Base-by-base conservation (phyloP, 2,888 invertebrate species). In the Mellilla xanthometata region DNA sequence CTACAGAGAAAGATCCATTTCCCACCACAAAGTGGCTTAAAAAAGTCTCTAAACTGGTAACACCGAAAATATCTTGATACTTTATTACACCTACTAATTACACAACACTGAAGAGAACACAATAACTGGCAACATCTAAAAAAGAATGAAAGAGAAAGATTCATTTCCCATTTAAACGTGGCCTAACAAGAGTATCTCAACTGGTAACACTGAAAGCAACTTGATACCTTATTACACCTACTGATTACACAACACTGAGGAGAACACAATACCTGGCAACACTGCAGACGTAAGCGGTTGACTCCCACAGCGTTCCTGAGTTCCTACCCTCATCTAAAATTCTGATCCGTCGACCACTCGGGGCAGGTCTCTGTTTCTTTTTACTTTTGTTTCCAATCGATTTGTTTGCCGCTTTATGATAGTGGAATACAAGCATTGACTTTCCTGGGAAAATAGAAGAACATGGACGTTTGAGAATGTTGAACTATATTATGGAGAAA, bases 321-420 rank as follows among this genome's bases (percentile, higher is more conserved):
- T 22, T 36, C 26, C 27, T 28, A 15, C 13, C 28, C 49, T 51
- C 49, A 57, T 57, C 51, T 57, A 49, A 53, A 57, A 54, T 57
- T 57, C 57, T 10, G 47, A 54, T 57, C 40, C n/a, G 52, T 36
- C 46, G 35, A 38, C 42, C 54, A 51, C 54, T 56, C 44, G 49
- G 48, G 48, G 33, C 49, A 15, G 45, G 36, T 29, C 41, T 38
- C n/a, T n/a, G n/a, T 12, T 8, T 40, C 44, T 46, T 52, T 50
- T 54, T 43, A 47, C 29, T 41, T 49, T 22, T 45, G 34, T 40
- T 39, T 39, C 13, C 19, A 27, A 40, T 48, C 33, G 24, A 36
- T 47, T 34, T 29, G 39, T 23, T 30, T 24, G 11, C 11, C 7
- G 15, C 15, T 28, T 24, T 9, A 11, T 31, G 36, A 13, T 8